phyloP scores from a whole-genome alignment of 2,888 invertebrate genomes.

The Agapetus fuscipes region DNA sequence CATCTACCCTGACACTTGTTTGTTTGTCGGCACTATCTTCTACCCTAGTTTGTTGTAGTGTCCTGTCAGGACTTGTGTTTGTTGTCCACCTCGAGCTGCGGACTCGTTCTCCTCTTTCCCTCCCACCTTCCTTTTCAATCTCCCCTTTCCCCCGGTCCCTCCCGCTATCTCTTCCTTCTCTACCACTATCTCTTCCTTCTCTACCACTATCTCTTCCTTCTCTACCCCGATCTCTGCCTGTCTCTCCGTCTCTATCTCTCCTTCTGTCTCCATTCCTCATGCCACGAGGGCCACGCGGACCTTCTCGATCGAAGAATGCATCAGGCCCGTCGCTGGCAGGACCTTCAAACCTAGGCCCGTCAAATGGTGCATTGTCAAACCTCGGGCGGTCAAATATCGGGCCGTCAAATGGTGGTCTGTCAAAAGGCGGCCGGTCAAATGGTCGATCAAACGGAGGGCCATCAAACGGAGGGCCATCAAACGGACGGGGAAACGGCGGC shows the following conservation, averaged over 20 bases:
- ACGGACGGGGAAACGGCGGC: conserved; percentile 25
- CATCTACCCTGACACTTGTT: conserved; percentile 31
- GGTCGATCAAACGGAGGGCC: conserved; percentile 30
- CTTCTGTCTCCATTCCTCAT: conserved; percentile 4
- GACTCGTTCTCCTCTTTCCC: conserved; percentile 11
- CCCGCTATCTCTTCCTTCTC: conserved; percentile 15
- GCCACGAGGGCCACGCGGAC: conserved; percentile 24
- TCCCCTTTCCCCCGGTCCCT: conserved; percentile 25
- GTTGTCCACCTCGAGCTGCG: conserved; percentile 19
- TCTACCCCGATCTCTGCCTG: conserved; percentile 18
- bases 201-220: conserved; percentile 9
- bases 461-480: conserved; percentile 31
- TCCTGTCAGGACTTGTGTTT: conserved; percentile 26
- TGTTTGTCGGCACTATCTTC: too few species aligned
- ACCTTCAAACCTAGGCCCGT: conserved; percentile 12
- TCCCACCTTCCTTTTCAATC: conserved; percentile 22
- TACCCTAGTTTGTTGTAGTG: too few species aligned
- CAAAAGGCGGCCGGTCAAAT: conserved; percentile 25
- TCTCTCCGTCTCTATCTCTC: conserved; percentile 29
- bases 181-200: conserved; percentile 23
- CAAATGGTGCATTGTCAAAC: conserved; percentile 18
- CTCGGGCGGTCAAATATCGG: conserved; percentile 29
- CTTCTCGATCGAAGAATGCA: conserved; percentile 37
- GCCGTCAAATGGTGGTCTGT: conserved; percentile 24
- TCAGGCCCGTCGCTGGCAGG: conserved; percentile 27